phyloP scores from a whole-genome alignment of 2,888 invertebrate genomes.

The Drosophila pegasa region DNA sequence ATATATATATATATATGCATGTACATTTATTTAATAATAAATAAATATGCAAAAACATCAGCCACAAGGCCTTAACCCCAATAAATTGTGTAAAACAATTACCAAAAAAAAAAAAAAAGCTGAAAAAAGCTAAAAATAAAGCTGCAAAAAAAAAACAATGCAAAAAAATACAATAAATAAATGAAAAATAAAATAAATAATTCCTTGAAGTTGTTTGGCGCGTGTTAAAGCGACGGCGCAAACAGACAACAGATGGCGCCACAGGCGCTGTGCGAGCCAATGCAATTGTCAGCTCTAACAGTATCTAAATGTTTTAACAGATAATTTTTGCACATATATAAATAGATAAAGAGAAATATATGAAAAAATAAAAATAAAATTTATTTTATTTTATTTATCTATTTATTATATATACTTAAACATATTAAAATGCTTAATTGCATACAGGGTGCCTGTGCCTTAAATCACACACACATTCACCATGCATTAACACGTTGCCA shows the following conservation, averaged over 20 bases:
- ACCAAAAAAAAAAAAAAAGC: constrained; percentile 45
- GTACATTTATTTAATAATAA: constrained; percentile 15
- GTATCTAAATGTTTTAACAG: too few relatives aligned
- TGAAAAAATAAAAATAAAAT: too few relatives aligned
- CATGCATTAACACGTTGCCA: neutral
- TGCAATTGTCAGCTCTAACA: too few relatives aligned
- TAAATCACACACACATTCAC: neutral
- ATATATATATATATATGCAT: neutral
- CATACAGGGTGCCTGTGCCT: neutral
- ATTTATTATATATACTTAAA: too few relatives aligned
- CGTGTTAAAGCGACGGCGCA: neutral
- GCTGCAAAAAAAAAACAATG: constrained; percentile 4
- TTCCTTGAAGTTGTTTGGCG: neutral
- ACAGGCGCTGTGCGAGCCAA: neutral
- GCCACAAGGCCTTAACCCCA: constrained; percentile 69
- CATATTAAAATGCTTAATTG: too few relatives aligned
- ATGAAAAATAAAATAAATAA: constrained; percentile 9
- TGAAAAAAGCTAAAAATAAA: constrained; percentile 47
- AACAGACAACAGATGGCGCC: constrained; percentile 46
- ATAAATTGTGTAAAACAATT: constrained; percentile 74
- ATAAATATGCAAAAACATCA: constrained; percentile 44
- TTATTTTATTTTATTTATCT: too few relatives aligned
- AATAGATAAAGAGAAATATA: too few relatives aligned
- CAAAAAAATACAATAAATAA: constrained; percentile 4
- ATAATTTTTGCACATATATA: too few relatives aligned